Percentiles rank a stretch among this genome's conserved stretches.
phyloP scores from a whole-genome alignment of 2,888 invertebrate genomes.

The Lasioglossum calceatum region DNA sequence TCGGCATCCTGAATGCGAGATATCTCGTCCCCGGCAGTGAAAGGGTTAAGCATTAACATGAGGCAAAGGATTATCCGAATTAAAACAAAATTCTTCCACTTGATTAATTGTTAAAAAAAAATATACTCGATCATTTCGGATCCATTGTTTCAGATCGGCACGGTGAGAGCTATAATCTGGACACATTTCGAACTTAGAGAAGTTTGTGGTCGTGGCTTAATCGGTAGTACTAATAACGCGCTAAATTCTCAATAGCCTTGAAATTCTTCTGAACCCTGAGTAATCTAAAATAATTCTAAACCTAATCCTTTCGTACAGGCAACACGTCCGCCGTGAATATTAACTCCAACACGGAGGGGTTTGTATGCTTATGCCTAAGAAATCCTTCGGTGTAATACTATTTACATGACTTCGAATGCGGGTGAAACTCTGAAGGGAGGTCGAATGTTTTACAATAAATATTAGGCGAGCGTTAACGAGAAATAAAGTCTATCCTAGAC shows the following conservation, averaged over 20 bases:
- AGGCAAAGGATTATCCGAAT: neutral
- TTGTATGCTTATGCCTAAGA: slow-evolving; percentile 46
- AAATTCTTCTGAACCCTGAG: slow-evolving; percentile 74
- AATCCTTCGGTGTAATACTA: slow-evolving; percentile 54
- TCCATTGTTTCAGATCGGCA: neutral
- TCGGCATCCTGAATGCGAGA: too few relatives aligned
- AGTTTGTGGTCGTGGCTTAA: slow-evolving; percentile 31
- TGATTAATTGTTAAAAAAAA: neutral
- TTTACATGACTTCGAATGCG: slow-evolving; percentile 71
- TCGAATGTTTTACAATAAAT: slow-evolving; percentile 34
- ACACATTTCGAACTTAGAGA: slow-evolving; percentile 45
- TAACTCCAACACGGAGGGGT: slow-evolving; percentile 37
- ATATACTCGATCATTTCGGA: neutral
- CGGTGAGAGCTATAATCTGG: slow-evolving; percentile 12
- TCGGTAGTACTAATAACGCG: slow-evolving; percentile 19
- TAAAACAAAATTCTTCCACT: neutral
- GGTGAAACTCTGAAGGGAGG: slow-evolving; percentile 29
- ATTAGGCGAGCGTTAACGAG: slow-evolving; percentile 28
- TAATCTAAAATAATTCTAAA: slow-evolving; percentile 67
- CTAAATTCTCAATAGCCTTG: slow-evolving; percentile 47
- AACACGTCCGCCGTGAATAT: slow-evolving; percentile 40
- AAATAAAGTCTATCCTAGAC: slow-evolving; percentile 36
- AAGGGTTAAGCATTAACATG: neutral
- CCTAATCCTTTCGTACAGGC: slow-evolving; percentile 52
- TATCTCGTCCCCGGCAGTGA: too few relatives aligned